Evolutionary conservation across 2,797 vertebrate species (phyloP).

Genomic region (Lagocephalus sceleratus): DNA sequence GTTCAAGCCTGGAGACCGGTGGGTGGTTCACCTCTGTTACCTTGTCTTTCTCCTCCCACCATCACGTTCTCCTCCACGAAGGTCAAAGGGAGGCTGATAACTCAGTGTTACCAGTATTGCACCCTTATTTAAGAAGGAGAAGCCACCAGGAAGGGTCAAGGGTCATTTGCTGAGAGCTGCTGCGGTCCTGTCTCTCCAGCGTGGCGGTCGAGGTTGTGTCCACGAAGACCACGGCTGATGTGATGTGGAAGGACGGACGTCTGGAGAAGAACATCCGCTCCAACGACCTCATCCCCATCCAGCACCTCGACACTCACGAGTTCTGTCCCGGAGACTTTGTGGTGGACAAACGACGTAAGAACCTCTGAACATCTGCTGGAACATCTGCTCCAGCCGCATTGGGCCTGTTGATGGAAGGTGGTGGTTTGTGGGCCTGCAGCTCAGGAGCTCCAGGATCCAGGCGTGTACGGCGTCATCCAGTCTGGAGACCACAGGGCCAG

Average conservation of each 20-base stretch:
- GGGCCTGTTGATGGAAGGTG: too few species aligned
- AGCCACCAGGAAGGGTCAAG: too few species aligned
- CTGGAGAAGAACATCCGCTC: constrained; percentile 91
- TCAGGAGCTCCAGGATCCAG: constrained; percentile 86
- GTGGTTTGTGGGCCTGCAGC: constrained; percentile 61
- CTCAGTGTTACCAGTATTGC: too few species aligned
- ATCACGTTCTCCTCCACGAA: too few species aligned
- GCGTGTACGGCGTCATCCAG: constrained; percentile 93
- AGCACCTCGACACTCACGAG: constrained; percentile 97
- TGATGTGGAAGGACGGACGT: constrained; percentile 97
- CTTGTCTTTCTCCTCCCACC: too few species aligned
- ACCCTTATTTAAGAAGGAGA: too few species aligned
- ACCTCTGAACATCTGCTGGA: neutral
- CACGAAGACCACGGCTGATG: constrained; percentile 92
- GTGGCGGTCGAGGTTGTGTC: constrained; percentile 96
- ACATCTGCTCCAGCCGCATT: too few species aligned
- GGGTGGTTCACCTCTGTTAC: constrained; percentile 4
- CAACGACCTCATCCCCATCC: constrained; percentile 93
- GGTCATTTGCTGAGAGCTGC: neutral
- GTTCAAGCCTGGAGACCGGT: constrained; percentile 96
- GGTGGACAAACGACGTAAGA: constrained; percentile 94
- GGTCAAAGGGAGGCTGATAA: too few species aligned
- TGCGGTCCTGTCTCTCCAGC: constrained; percentile 57
- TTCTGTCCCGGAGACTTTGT: constrained; percentile 98
- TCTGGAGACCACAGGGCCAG: constrained; percentile 94